A percentile compares a stretch with the other conserved stretches of the same genome.
Evolutionary conservation across 2,113 vertebrate species (phyloP).

Genomic region (Synchiropus splendidus): DNA sequence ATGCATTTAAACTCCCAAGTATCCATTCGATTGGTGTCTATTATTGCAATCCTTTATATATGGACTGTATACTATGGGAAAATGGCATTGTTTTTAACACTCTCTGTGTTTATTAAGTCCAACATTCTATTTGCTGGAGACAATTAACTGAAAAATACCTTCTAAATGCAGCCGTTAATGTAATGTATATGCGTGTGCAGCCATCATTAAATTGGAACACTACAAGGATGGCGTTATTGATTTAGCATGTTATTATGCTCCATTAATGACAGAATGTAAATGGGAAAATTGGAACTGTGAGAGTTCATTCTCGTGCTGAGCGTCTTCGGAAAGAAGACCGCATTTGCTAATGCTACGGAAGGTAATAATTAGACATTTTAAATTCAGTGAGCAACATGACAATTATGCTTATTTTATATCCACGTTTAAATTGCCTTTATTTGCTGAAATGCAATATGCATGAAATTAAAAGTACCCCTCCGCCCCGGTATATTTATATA

Average conservation of each 20-base stretch:
- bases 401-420: not conserved
- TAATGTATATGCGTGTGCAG: constrained; percentile 26
- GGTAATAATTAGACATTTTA: constrained; percentile 23
- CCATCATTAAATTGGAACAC: constrained; percentile 36
- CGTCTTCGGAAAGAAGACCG: constrained; percentile 17
- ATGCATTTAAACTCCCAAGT: no score
- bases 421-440: no score
- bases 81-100: constrained; percentile 7
- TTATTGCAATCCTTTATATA: no score
- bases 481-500: no score
- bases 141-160: constrained; percentile 29
- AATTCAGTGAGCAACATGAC: constrained; percentile 24
- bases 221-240: constrained; percentile 30
- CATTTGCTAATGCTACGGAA: constrained; percentile 12
- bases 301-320: constrained; percentile 29
- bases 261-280: constrained; percentile 32
- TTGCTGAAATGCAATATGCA: no score
- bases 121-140: constrained; percentile 27
- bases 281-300: constrained; percentile 24
- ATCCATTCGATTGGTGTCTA: no score
- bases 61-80: not conserved
- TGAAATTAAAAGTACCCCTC: no score
- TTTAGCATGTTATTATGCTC: constrained; percentile 21
- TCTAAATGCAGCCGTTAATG: constrained; percentile 30
- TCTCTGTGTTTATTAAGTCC: constrained; percentile 11